These are phyloP conservation scores for Empis livida DNA, from an alignment of 2,888 invertebrate species.

Conservation along the genomic window DNA sequence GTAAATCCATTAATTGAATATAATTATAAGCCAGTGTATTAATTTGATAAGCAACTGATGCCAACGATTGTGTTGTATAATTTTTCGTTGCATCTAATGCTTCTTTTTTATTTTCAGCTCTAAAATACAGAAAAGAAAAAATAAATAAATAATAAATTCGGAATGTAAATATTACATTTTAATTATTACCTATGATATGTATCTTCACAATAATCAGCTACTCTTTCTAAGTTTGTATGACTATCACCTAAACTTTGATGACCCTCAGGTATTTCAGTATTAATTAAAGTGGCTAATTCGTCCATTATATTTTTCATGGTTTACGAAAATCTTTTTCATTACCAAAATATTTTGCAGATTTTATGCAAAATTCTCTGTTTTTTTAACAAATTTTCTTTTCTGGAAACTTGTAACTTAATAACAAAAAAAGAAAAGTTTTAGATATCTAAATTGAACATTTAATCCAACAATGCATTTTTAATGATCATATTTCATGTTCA, in stretches of 20 bases:
- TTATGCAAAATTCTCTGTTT: too few species aligned
- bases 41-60: constrained; percentile 94
- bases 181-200: constrained; percentile 44
- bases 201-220: constrained; percentile 90
- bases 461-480: too few species aligned
- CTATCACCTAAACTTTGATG: constrained; percentile 79
- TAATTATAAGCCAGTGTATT: constrained; percentile 90
- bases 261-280: constrained; percentile 86
- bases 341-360: too few species aligned
- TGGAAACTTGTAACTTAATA: too few species aligned
- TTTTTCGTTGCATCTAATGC: constrained; percentile 93
- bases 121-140: too few species aligned
- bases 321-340: too few species aligned
- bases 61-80: constrained; percentile 88
- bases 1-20: constrained; percentile 78
- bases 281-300: constrained; percentile 69
- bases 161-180: too few species aligned
- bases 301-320: constrained; percentile 57
- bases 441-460: too few species aligned
- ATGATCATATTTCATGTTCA: too few species aligned
- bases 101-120: constrained; percentile 74
- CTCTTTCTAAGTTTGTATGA: constrained; percentile 80
- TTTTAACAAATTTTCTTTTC: too few species aligned
- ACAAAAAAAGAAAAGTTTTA: too few species aligned
- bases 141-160: too few species aligned